These are phyloP conservation scores for Indicator maculatus DNA, from an alignment of 2,113 vertebrate genomes.

Conservation along the genomic window DNA sequence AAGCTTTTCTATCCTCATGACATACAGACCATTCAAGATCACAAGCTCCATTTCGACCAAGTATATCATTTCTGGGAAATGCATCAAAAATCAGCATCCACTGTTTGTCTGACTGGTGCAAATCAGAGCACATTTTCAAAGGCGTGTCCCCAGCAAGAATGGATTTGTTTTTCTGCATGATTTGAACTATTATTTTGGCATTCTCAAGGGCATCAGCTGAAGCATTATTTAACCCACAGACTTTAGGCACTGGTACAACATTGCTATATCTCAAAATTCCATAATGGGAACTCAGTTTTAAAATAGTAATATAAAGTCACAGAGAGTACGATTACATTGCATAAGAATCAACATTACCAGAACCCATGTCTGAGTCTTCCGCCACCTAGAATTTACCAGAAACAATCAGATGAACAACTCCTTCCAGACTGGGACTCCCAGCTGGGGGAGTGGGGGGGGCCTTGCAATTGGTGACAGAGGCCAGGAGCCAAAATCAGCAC, in stretches of 20 bases:
- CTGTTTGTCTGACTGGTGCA: conserved; percentile 4
- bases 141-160: conserved; percentile 13
- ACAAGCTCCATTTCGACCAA: background rate
- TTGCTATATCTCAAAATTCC: conserved; percentile 7
- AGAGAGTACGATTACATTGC: conserved; percentile 28
- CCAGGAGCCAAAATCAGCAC: background rate
- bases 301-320: conserved; percentile 50
- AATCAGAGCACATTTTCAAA: conserved; percentile 46
- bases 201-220: background rate
- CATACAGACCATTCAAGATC: background rate
- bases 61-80: conserved; percentile 20
- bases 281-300: conserved; percentile 53
- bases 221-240: conserved; percentile 39
- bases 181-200: conserved; percentile 36
- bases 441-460: background rate
- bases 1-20: background rate
- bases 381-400: background rate
- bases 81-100: background rate
- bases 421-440: background rate
- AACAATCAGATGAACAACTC: background rate
- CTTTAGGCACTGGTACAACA: conserved; percentile 26
- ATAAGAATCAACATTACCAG: conserved; percentile 13
- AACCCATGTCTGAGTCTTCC: background rate
- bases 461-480: background rate
- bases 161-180: conserved; percentile 41